Evolutionary conservation across 2,888 invertebrate species (phyloP).

Genomic region (Dryobota labecula): DNA sequence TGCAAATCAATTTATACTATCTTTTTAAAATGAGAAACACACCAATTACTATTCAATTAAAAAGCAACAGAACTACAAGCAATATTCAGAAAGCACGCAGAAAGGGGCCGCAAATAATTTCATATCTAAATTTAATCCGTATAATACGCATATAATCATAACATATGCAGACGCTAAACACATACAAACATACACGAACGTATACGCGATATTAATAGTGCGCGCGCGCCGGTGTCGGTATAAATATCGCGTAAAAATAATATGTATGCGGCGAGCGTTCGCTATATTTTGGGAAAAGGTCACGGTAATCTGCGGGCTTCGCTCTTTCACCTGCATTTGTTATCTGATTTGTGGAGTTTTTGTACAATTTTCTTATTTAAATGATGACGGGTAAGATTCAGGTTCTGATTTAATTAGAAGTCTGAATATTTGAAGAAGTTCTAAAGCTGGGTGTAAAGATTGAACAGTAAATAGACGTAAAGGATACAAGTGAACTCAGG

Average conservation of each 20-base stretch:
- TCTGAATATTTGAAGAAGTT: not conserved
- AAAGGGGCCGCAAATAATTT: constrained; percentile 78
- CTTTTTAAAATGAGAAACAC: constrained; percentile 9
- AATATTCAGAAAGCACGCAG: constrained; percentile 48
- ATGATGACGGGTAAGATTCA: not conserved
- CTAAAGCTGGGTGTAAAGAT: not conserved
- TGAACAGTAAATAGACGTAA: not conserved
- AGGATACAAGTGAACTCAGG: not conserved
- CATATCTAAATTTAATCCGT: constrained; percentile 80
- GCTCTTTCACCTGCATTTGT: constrained; percentile 57
- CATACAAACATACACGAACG: constrained; percentile 49
- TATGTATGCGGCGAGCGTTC: constrained; percentile 73
- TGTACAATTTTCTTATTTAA: not conserved
- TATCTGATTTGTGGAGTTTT: constrained; percentile 13
- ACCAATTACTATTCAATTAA: constrained; percentile 26
- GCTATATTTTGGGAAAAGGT: constrained; percentile 83
- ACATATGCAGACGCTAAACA: constrained; percentile 75
- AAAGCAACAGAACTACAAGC: constrained; percentile 56
- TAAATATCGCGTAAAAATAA: constrained; percentile 81
- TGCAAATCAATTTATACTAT: not conserved
- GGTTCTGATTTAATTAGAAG: not conserved
- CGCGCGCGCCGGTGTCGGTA: constrained; percentile 75
- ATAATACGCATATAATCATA: constrained; percentile 78
- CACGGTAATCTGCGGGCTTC: constrained; percentile 77
- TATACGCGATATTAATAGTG: constrained; percentile 70